Percentiles rank a stretch among this genome's conserved stretches.
Conservation (phyloP, 2,797 vertebrate species). For the Darevskia nairensis region DNA sequence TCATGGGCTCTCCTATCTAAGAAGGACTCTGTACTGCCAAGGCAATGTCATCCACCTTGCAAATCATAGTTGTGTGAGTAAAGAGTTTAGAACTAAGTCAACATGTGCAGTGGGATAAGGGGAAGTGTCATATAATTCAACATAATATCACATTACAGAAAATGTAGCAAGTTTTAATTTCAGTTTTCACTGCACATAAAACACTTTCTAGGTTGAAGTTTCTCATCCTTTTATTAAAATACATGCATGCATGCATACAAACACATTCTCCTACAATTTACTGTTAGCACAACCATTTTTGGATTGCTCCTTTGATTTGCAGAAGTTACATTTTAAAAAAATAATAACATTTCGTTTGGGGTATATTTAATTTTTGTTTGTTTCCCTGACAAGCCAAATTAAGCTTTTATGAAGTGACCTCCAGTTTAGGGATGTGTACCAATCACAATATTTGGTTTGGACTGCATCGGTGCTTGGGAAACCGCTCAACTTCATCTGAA, state of each 20-base stretch:
- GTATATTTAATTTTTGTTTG: slow-evolving; percentile 64
- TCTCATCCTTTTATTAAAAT: slow-evolving; percentile 50
- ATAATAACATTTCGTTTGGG: slow-evolving; percentile 74
- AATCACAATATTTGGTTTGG: too few species aligned
- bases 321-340: slow-evolving; percentile 70
- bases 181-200: slow-evolving; percentile 55
- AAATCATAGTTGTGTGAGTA: slow-evolving; percentile 33
- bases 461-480: too few species aligned
- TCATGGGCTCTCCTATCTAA: slow-evolving; percentile 21
- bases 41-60: slow-evolving; percentile 34
- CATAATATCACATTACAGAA: slow-evolving; percentile 41
- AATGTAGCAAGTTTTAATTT: slow-evolving; percentile 43
- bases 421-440: background rate
- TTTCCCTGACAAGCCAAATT: slow-evolving; percentile 54
- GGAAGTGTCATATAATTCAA: slow-evolving; percentile 46
- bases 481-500: too few species aligned
- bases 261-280: slow-evolving; percentile 49
- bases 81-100: slow-evolving; percentile 35
- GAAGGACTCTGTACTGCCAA: slow-evolving; percentile 32
- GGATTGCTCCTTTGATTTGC: slow-evolving; percentile 63
- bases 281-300: slow-evolving; percentile 49
- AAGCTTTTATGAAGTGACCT: slow-evolving; percentile 45
- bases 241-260: background rate
- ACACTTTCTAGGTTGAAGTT: slow-evolving; percentile 41
- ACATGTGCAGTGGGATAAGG: slow-evolving; percentile 23